Evolutionary conservation across 2,113 vertebrate genomes (phyloP).

Genomic region (Puffinus mauretanicus): DNA sequence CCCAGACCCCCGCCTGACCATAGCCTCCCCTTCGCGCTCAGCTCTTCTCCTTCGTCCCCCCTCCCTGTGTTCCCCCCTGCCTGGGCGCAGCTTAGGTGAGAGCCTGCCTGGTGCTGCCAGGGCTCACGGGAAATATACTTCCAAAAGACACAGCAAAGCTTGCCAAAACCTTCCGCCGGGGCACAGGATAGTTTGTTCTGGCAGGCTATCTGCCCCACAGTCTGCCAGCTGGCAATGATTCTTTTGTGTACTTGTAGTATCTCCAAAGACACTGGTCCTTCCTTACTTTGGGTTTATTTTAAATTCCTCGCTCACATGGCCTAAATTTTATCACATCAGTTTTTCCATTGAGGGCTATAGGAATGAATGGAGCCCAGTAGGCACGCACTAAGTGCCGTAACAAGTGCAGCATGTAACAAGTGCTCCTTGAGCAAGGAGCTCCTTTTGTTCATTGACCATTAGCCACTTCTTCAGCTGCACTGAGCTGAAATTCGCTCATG

Average conservation of each 20-base stretch:
- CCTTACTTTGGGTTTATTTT: not conserved
- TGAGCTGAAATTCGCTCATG: not conserved
- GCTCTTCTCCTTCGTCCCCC: not conserved
- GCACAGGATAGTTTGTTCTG: constrained; percentile 30
- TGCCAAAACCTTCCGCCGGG: not conserved
- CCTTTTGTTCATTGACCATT: not conserved
- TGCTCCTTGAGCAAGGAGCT: not conserved
- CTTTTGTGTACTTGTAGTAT: not conserved
- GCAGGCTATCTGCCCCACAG: not conserved
- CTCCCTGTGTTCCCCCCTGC: not conserved
- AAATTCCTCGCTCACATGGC: not conserved
- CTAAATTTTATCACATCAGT: not conserved
- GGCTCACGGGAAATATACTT: not conserved
- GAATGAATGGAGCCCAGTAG: not conserved
- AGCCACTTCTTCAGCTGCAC: not conserved
- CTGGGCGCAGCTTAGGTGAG: not conserved
- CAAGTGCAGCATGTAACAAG: not conserved
- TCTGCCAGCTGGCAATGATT: constrained; percentile 18
- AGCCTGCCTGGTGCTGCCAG: not conserved
- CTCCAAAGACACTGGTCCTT: not conserved
- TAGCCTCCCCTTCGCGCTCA: not conserved
- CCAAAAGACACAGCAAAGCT: not conserved
- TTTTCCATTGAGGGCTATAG: not conserved
- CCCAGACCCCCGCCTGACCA: not conserved
- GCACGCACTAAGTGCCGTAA: fast-evolving